Evolutionary conservation across 1,140 invertebrate genomes (phyloP).

Genomic region (Drosophila pseudoananassae): DNA sequence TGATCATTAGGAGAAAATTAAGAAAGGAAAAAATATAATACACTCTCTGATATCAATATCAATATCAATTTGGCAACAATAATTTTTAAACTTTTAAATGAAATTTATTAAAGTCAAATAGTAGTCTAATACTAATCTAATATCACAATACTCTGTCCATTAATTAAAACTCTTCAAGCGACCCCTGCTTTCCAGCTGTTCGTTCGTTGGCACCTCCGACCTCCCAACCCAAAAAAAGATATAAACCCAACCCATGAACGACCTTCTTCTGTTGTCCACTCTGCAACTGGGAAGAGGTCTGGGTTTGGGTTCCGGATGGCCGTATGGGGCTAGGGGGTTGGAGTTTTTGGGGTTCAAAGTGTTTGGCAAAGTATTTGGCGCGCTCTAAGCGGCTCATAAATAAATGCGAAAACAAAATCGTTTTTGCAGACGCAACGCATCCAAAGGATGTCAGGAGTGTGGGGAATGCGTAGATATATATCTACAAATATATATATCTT

Average conservation of each 20-base stretch:
- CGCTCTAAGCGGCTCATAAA: constrained; percentile 79
- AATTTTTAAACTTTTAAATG: too few relatives aligned
- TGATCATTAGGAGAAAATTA: too few relatives aligned
- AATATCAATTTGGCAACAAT: too few relatives aligned
- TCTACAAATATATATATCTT: neutral
- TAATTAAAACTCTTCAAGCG: constrained; percentile 15
- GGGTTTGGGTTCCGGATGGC: neutral
- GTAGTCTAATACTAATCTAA: too few relatives aligned
- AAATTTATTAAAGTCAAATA: too few relatives aligned
- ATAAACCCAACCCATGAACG: constrained; percentile 17
- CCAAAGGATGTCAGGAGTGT: constrained; percentile 1
- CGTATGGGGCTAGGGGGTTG: constrained; percentile 1
- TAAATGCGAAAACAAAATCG: constrained; percentile 80
- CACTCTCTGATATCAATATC: too few relatives aligned
- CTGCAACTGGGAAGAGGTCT: neutral
- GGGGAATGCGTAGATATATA: neutral
- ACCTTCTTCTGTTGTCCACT: constrained; percentile 43
- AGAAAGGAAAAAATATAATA: too few relatives aligned
- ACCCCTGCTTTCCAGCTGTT: constrained; percentile 45
- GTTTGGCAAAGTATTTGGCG: constrained; percentile 70
- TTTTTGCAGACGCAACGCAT: constrained; percentile 54
- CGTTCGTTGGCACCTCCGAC: neutral
- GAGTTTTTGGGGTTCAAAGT: constrained; percentile 66
- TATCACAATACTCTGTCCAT: too few relatives aligned
- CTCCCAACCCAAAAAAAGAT: neutral